Evolutionary conservation across 2,888 invertebrate species (phyloP).

Genomic region (Rotaria macrura): DNA sequence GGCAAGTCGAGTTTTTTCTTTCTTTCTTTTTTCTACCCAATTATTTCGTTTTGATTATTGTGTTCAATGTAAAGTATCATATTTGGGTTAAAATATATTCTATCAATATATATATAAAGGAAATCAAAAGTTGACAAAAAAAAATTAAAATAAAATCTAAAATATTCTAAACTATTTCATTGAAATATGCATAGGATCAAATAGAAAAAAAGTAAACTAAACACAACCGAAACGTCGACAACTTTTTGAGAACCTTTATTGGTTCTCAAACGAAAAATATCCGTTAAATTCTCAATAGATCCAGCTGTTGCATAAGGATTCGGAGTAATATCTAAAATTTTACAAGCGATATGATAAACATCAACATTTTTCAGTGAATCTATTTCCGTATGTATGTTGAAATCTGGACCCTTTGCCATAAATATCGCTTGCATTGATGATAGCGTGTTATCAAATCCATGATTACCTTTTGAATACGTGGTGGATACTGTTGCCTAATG

Average conservation of each 20-base stretch:
- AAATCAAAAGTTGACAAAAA: background rate
- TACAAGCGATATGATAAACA: constrained; percentile 9
- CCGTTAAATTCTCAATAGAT: background rate
- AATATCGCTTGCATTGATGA: constrained; percentile 15
- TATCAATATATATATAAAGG: too few species aligned
- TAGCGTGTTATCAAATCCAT: background rate
- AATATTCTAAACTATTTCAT: background rate
- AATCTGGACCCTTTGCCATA: background rate
- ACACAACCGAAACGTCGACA: background rate
- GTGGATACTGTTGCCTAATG: background rate
- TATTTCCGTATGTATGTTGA: background rate
- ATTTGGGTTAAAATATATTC: too few species aligned
- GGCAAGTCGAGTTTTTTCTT: too few species aligned
- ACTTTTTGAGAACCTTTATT: background rate
- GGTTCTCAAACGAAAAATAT: background rate
- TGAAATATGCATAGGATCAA: background rate
- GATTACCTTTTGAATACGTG: background rate
- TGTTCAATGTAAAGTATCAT: too few species aligned
- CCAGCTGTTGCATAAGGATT: constrained; percentile 14
- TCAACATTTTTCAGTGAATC: background rate
- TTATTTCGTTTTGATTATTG: too few species aligned
- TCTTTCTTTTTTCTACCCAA: too few species aligned
- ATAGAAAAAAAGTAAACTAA: background rate
- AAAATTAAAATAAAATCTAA: background rate
- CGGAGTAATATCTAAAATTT: background rate